A percentile compares a stretch with the other conserved stretches of the same genome.
phyloP scores from a whole-genome alignment of 2,113 vertebrate genomes.

The Lonchura striata region DNA sequence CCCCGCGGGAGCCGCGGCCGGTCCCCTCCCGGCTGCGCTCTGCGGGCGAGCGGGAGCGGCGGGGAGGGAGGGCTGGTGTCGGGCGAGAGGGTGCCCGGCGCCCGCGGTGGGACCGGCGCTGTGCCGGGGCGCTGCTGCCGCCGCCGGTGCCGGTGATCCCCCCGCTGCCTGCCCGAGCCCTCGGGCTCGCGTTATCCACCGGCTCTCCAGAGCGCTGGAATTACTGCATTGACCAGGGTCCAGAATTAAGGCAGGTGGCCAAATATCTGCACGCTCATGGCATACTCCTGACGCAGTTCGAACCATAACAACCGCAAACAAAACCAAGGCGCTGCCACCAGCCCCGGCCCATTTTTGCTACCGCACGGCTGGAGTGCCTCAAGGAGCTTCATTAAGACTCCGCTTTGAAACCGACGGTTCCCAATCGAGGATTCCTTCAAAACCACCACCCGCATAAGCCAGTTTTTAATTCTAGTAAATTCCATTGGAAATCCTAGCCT shows the following conservation, averaged over 20 bases:
- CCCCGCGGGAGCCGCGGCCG: background rate
- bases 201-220: background rate
- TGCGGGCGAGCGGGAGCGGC: background rate
- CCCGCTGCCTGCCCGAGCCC: too few relatives aligned
- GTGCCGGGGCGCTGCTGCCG: background rate
- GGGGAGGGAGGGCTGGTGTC: background rate
- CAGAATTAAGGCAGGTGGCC: background rate
- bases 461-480: background rate
- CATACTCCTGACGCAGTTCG: background rate
- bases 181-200: background rate
- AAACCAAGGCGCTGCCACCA: fast-evolving
- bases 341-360: background rate
- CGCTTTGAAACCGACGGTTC: background rate
- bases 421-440: background rate
- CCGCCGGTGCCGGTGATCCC: too few relatives aligned
- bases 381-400: background rate
- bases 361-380: background rate
- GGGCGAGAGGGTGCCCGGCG: background rate
- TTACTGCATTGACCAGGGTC: background rate
- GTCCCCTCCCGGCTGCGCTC: background rate
- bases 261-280: background rate
- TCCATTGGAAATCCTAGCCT: background rate
- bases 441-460: background rate
- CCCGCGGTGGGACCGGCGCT: background rate
- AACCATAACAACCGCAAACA: background rate